Conservation (phyloP, 2,113 vertebrate genomes). For the Pluvialis apricaria region DNA sequence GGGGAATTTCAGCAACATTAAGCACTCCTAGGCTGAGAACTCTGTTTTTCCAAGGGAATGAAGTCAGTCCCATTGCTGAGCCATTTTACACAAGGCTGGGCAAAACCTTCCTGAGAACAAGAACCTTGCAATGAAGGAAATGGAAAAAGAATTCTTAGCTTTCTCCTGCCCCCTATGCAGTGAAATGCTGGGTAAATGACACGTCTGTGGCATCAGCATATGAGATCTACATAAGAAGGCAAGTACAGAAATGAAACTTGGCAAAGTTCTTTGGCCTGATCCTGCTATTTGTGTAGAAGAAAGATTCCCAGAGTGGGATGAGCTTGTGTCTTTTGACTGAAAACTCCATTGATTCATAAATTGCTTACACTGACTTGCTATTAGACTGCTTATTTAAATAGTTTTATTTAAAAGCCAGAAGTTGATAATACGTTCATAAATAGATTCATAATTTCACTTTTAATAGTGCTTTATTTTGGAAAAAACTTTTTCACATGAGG, state of each 20-base stretch:
- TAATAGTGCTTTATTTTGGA: not conserved
- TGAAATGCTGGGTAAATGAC: not conserved
- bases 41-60: not conserved
- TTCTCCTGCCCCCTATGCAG: not conserved
- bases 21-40: not conserved
- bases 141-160: not conserved
- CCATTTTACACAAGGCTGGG: not conserved
- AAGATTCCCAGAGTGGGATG: not conserved
- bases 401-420: not conserved
- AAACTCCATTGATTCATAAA: not conserved
- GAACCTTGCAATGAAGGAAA: not conserved
- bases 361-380: not conserved
- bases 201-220: not conserved
- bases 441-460: not conserved
- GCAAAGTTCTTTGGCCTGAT: not conserved
- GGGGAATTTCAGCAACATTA: not conserved
- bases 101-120: not conserved
- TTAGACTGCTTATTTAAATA: not conserved
- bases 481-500: accelerated
- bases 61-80: not conserved
- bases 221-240: not conserved
- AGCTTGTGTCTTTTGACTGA: not conserved
- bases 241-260: not conserved
- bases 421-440: not conserved
- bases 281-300: not conserved